Evolutionary conservation across 1,140 invertebrate species (phyloP), one percentile per base, ranked within the genome.

Genomic region (Caenorhabditis latens): DNA sequence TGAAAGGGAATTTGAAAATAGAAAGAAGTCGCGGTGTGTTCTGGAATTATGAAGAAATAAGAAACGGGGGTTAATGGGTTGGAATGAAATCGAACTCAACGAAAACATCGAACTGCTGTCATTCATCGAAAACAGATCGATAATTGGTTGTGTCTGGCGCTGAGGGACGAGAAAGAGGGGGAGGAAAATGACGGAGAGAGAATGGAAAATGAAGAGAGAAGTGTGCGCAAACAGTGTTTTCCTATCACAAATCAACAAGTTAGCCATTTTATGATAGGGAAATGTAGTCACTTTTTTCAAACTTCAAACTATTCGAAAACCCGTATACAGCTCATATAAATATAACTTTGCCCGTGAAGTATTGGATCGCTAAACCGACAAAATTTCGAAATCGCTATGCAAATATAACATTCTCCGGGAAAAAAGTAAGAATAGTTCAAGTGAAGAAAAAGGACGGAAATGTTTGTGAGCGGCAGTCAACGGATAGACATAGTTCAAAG

Each of bases 51-150:
- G 16, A 63, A 7, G 24, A 63, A 24, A 63, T 11, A 19, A 63
- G 11, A 11, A 19, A 0, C n/a, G 65, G 19, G 24, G 46, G 19
- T 2, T 24, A 71, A 71, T 32, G 7, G 32, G 32, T 13, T 63
- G 21, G 6, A 71, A 46, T 3, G 24, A n/a, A 79, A 50, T 50
- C 46, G 40, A 79, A 24, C 8, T 71, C 19, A 9, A 79, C 8
- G 40, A 79, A 50, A 71, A 71, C 65, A 71, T 71, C n/a, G 71
- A 50, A 79, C 42, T 32, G 61, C 61, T 24, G 61, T 71, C 65
- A 79, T 7, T 79, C 46, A 46, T 50, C n/a, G 71, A 79, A 79
- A 79, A 79, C 1, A 79, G 46, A 79, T 79, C 71, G 71, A 79
- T 79, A 79, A 79, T 48, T 79, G 71, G 43, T 79, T 14, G 40